Evolutionary conservation across 64 coral and sea anemone species (phyloP), one percentile per base, ranked within the genome.

Genomic region (Stichodactyla mertensii): DNA sequence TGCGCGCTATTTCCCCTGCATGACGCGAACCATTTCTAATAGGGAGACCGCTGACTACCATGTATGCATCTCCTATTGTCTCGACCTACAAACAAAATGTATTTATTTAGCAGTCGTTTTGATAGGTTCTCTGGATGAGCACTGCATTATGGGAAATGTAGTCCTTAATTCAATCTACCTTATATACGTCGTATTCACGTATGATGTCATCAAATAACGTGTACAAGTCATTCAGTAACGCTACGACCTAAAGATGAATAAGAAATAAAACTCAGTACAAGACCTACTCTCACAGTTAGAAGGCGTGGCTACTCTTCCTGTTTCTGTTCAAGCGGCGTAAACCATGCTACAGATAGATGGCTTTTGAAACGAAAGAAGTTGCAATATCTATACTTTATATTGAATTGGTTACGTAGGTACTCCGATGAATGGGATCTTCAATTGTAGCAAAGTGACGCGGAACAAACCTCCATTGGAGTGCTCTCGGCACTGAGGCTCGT

Each of bases 181-280:
- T 99, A 61, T 99, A 99, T 14, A 99, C 96, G 77, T 99, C 96
- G 83, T 95, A 99, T 87, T 99, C 96, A 71, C 93, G 86, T 36
- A 99, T 99, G 64, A 99, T 99, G 81, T 99, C 88, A 83, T 99
- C 96, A 87, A 99, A 99, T 19, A 99, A 79, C 27, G 96, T 95
- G 83, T 99, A 99, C 55, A 99, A 81, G 78, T 99, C 96, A 81
- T 99, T 99, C 6, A 99, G 90, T 18, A 99, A 78, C 5, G 96
- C 94, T 15, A 99, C 96, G 54, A 99, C 93, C 96, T 99, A 51
- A n/a, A 91, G 14, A 77, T 0, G 6, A 53, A 18, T 54, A 4
- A 54, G 54, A 53, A 18, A 52, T 19, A 22, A 19, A 4, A 28
- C 10, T 53, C 15, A 18, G 51, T 81, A 55, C 52, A 20, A 81